Conservation (phyloP, 2,113 vertebrate species). For the Istiophorus platypterus region DNA sequence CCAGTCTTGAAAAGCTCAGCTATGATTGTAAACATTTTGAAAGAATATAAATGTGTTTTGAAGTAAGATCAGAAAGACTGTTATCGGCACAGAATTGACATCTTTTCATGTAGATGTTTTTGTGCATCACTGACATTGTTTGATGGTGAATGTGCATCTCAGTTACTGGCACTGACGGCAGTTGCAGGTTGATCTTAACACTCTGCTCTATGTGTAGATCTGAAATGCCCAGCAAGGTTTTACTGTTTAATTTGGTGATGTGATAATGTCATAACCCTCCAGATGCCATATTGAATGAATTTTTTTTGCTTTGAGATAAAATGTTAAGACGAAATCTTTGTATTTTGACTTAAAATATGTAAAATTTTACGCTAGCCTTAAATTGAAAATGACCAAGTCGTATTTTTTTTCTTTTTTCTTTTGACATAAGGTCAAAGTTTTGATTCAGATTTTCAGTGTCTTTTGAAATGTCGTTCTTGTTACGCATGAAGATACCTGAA, state of each 20-base stretch:
- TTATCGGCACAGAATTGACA: constrained; percentile 4
- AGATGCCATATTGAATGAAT: constrained; percentile 62
- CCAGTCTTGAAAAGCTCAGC: constrained; percentile 8
- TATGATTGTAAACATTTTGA: constrained; percentile 46
- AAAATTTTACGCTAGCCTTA: constrained; percentile 66
- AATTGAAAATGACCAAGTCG: constrained; percentile 64
- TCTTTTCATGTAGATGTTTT: constrained; percentile 30
- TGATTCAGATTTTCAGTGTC: constrained; percentile 45
- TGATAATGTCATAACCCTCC: constrained; percentile 32
- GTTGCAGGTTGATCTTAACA: constrained; percentile 14
- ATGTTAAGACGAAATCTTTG: constrained; percentile 54
- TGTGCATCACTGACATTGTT: constrained; percentile 25
- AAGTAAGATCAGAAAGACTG: not conserved
- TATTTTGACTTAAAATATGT: constrained; percentile 57
- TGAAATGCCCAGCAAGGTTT: constrained; percentile 58
- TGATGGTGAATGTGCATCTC: constrained; percentile 44
- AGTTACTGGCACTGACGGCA: not conserved
- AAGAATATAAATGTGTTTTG: constrained; percentile 13
- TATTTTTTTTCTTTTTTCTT: constrained; percentile 13
- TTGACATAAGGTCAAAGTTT: constrained; percentile 15
- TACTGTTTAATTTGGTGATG: constrained; percentile 50
- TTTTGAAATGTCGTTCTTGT: constrained; percentile 54
- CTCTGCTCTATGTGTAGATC: constrained; percentile 27
- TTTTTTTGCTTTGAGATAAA: constrained; percentile 52
- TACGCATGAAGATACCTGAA: constrained; percentile 42